Evolutionary conservation across 2,113 vertebrate genomes (phyloP).

Genomic region (Mionectes macconnelli): DNA sequence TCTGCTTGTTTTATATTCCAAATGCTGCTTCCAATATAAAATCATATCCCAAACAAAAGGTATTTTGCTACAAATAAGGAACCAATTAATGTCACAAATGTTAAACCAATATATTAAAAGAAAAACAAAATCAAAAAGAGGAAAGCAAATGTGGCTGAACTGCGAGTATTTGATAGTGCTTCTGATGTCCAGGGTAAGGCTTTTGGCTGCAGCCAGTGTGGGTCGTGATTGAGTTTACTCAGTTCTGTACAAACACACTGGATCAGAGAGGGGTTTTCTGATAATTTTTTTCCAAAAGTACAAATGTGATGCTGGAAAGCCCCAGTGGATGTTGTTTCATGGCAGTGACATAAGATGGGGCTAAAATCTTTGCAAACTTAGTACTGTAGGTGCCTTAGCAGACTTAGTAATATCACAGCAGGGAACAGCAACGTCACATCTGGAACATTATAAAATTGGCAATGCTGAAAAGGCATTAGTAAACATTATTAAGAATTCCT

Average conservation of each 20-base stretch:
- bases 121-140: background rate
- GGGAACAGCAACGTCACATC: conserved; percentile 74
- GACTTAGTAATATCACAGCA: conserved; percentile 68
- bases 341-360: conserved; percentile 78
- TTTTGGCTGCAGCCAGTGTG: background rate
- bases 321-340: conserved; percentile 69
- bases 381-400: conserved; percentile 56
- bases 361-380: conserved; percentile 74
- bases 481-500: conserved; percentile 84
- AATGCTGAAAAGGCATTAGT: conserved; percentile 78
- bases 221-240: background rate
- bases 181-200: background rate
- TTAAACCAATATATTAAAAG: background rate
- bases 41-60: conserved; percentile 35
- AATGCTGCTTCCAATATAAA: conserved; percentile 14
- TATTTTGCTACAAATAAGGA: conserved; percentile 23
- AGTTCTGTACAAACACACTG: background rate
- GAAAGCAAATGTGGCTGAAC: background rate
- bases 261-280: background rate
- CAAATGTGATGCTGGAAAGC: conserved; percentile 37
- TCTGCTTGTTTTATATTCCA: conserved; percentile 45
- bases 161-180: background rate
- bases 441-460: conserved; percentile 78
- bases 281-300: conserved; percentile 42
- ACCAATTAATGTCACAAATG: background rate